Percentiles rank a stretch among this genome's conserved stretches.
These are phyloP conservation scores for Nebria salina DNA, from an alignment of 2,888 invertebrate genomes.

Conservation along the genomic window DNA sequence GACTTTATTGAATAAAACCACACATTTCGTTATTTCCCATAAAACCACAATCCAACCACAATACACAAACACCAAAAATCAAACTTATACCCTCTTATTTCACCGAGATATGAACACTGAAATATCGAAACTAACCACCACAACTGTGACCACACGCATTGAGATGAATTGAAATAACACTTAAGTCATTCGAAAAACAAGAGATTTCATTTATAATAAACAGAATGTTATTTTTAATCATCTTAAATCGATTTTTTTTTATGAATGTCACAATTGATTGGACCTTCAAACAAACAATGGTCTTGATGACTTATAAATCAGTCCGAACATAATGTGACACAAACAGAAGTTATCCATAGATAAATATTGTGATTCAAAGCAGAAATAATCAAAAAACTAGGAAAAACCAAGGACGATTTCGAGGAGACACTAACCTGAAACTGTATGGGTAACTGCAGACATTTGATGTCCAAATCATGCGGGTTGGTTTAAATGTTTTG, in stretches of 20 bases:
- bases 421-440: constrained; percentile 62
- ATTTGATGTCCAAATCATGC: constrained; percentile 63
- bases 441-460: constrained; percentile 67
- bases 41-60: constrained; percentile 49
- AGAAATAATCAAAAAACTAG: constrained; percentile 24
- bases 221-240: neutral
- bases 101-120: neutral
- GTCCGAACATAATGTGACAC: neutral
- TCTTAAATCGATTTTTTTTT: constrained; percentile 14
- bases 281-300: constrained; percentile 10
- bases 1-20: neutral
- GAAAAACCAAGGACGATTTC: constrained; percentile 48
- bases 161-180: neutral
- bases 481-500: constrained; percentile 46
- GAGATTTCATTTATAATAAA: neutral
- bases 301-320: neutral
- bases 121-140: constrained; percentile 19
- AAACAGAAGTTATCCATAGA: neutral
- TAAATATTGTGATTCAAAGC: neutral
- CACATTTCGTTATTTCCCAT: neutral
- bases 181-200: neutral
- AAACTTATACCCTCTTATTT: too few relatives aligned
- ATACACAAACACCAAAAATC: constrained; percentile 6
- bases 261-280: constrained; percentile 17
- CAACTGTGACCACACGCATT: neutral